Base-by-base conservation (phyloP, 2,888 invertebrate genomes). In the Sarcophaga subvicina region DNA sequence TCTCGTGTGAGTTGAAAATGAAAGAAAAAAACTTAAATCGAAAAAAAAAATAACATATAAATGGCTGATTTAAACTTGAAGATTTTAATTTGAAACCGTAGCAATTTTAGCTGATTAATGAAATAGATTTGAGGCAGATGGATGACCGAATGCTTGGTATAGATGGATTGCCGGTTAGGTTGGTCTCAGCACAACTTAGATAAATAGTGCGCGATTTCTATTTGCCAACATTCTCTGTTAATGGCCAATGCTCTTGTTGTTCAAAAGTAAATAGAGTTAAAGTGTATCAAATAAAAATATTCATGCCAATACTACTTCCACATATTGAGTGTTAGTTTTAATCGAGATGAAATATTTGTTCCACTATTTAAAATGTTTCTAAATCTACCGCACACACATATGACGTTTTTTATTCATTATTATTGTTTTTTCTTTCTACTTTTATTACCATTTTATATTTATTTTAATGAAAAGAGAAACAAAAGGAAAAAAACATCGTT, bases 81-180 rank as follows among this genome's bases (percentile, higher is more conserved):
- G 72, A 86, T 83, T 73, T 85, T 20, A 76, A 80, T 75, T 80
- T 76, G 60, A 84, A 84, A 80, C 76, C 71, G 63, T 73, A 75
- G 64, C 60, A 66, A 75, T 76, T 75, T 80, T 59, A 76, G 49
- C 83, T 86, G 86, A 86, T 86, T 86, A 73, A 80, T 83, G 73
- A 73, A 83, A 83, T 45, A 77, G 86, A 83, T 86, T 83, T 25
- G 27, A 59, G 77, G 73, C 37, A 69, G 80, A 83, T 77, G 80
- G 62, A 67, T 70, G 60, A 60, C 54, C 60, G 45, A 59, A 54
- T 78, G 54, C 54, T 72, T 62, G 49, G 25, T 66, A 70, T 59
- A 54, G 17, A 20, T 62, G 14, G 66, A 17, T 75, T 62, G 4
- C 17, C 4, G 37, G 47, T 45, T 72, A 54, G 49, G 27, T 27